These are phyloP conservation scores for Myrmecobius fasciatus DNA, from an alignment of 2,113 vertebrate species.

Conservation along the genomic window DNA sequence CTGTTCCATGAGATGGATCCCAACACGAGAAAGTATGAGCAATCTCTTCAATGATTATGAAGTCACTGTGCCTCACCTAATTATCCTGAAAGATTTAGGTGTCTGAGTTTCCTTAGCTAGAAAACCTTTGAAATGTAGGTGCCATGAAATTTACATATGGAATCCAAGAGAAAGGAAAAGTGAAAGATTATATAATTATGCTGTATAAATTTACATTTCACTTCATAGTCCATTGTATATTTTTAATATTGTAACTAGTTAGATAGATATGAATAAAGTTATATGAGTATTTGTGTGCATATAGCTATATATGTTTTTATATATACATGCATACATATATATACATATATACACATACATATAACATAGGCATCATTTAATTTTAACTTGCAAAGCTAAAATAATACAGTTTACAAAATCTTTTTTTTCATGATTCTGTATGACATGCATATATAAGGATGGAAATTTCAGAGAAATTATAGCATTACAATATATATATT, in stretches of 20 bases:
- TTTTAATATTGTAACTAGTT: neutral
- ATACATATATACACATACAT: no score
- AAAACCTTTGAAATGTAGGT: slow-evolving; percentile 78
- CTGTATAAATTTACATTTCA: neutral
- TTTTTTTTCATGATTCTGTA: neutral
- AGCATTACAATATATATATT: neutral
- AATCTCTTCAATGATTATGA: slow-evolving; percentile 44
- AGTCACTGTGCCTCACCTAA: slow-evolving; percentile 51
- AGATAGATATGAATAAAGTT: no score
- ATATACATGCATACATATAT: no score
- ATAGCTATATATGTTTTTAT: no score
- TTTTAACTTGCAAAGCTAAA: neutral
- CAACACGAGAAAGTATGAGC: slow-evolving; percentile 47
- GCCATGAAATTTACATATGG: slow-evolving; percentile 71
- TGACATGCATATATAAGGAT: neutral
- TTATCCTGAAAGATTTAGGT: slow-evolving; percentile 56
- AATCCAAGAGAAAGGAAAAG: slow-evolving; percentile 47
- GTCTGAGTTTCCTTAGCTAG: slow-evolving; percentile 62
- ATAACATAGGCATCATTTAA: neutral
- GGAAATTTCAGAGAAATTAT: neutral
- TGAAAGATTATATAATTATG: neutral
- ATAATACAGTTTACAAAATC: neutral
- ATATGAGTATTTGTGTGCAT: neutral
- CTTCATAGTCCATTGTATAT: neutral
- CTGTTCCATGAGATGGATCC: slow-evolving; percentile 10